Percentiles rank a stretch among this genome's conserved stretches.
Conservation (phyloP, 2,888 invertebrate genomes). For the Scaptomyza reducta region DNA sequence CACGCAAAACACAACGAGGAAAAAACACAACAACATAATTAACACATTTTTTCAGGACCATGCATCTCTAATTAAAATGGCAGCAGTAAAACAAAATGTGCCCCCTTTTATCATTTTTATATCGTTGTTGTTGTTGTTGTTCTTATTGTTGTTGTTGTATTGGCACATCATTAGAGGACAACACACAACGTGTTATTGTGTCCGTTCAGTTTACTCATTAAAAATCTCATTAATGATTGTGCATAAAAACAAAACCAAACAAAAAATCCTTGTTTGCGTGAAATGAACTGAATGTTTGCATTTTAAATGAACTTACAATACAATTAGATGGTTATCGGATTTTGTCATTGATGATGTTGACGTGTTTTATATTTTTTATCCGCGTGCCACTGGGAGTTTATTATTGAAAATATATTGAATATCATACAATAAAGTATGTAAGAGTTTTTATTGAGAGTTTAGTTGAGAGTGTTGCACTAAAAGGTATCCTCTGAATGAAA, state of each 20-base stretch:
- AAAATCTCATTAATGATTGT: constrained; percentile 13
- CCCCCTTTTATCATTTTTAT: neutral
- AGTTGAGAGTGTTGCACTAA: neutral
- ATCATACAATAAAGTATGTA: neutral
- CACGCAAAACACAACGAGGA: neutral
- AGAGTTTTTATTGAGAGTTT: neutral
- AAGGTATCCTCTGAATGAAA: neutral
- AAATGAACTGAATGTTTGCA: constrained; percentile 1
- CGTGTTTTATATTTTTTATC: neutral
- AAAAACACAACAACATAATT: constrained; percentile 5
- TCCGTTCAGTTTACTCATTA: neutral
- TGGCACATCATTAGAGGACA: constrained; percentile 3
- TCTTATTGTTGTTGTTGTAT: neutral
- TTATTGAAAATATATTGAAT: neutral
- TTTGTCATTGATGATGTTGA: constrained; percentile 7
- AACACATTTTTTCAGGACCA: neutral
- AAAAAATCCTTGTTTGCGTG: constrained; percentile 12
- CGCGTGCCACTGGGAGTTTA: neutral
- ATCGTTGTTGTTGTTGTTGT: neutral
- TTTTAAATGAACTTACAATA: constrained; percentile 6
- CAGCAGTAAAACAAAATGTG: neutral
- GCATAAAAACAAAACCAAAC: neutral
- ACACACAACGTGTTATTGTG: constrained; percentile 1
- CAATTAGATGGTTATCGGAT: constrained; percentile 1
- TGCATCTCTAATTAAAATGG: constrained; percentile 7